Percentiles rank a stretch among this genome's conserved stretches.
These are phyloP conservation scores for Hirudinaria manillensis DNA, from an alignment of 2,888 invertebrate species.

Conservation along the genomic window DNA sequence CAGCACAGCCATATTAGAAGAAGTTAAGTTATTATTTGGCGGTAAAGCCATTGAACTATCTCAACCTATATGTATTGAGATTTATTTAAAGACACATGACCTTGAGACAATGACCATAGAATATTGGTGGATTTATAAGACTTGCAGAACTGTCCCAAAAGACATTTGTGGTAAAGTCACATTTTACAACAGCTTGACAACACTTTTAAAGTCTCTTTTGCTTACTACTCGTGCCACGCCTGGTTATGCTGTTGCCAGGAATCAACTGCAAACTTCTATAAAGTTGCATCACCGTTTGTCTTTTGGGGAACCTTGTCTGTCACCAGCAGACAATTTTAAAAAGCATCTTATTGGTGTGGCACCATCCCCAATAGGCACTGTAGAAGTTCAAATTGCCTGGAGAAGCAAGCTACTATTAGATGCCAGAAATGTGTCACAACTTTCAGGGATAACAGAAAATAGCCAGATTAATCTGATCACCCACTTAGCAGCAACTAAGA, in stretches of 20 bases:
- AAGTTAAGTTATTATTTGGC: slow-evolving; percentile 16
- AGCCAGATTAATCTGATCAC: background rate
- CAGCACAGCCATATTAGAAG: slow-evolving; percentile 12
- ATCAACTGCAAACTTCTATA: slow-evolving; percentile 10
- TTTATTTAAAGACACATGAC: slow-evolving; percentile 21
- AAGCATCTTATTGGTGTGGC: slow-evolving; percentile 18
- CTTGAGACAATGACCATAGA: slow-evolving; percentile 26
- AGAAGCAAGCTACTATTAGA: slow-evolving; percentile 21
- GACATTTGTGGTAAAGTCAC: slow-evolving; percentile 16
- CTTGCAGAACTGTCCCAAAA: background rate
- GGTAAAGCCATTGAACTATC: slow-evolving; percentile 11
- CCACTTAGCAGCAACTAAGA: background rate
- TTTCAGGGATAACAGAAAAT: background rate
- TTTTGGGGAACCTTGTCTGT: slow-evolving; percentile 17
- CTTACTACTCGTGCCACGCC: slow-evolving; percentile 16
- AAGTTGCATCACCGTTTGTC: slow-evolving; percentile 10
- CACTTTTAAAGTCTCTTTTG: slow-evolving; percentile 28
- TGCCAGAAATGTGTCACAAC: background rate
- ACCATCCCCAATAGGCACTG: background rate
- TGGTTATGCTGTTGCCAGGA: slow-evolving; percentile 20
- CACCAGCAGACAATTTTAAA: slow-evolving; percentile 11
- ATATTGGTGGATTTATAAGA: slow-evolving; percentile 28
- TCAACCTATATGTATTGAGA: slow-evolving; percentile 27
- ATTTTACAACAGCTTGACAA: slow-evolving; percentile 19
- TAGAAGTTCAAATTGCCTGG: slow-evolving; percentile 26